Evolutionary conservation across 2,797 vertebrate genomes (phyloP), one percentile per base, ranked within the genome.

Genomic region (Crypturellus tataupa): DNA sequence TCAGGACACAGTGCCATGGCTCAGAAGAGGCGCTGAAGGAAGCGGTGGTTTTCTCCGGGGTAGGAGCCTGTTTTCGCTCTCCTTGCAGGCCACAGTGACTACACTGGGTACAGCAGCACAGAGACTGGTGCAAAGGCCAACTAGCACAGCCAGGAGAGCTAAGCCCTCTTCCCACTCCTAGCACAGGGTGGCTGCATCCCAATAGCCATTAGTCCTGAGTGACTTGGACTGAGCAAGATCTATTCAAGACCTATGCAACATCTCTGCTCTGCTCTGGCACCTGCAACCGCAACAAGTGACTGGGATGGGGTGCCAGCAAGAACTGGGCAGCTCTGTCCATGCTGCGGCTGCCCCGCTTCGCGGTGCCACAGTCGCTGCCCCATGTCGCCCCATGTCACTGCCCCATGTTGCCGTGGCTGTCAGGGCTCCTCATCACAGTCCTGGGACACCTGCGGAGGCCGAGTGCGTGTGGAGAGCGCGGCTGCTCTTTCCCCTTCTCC

Each of bases 391-490:
- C 21, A 23, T 23, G 46, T 47, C 46, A 23, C 49, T 80, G 65
- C 42, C 31, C 31, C 42, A 42, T 80, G 16, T 85, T 1, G 1
- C 39, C 0, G 0, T 51, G 60, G 51, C 68, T 87, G 55, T 29
- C 76, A 47, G 33, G 49, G 40, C 47, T 76, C 1, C 0, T 18
- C 6, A 39, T 35, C 8, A 0, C 87, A 63, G 87, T 92, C 85
- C 42, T 91, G n/a, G 59, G 77, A 86, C 87, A 90, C 83, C n/a
- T 65, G 73, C 68, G 77, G 77, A 51, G 56, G 51, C 70, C 85
- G 85, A 94, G 82, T 81, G 88, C 89, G 86, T 81, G 73, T 73
- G 62, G 33, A 68, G 65, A 69, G 40, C 58, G 49, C 80, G 84
- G 77, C 90, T 91, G 83, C 71, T 93, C 14, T 0, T 55, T 92